A percentile compares a stretch with the other conserved stretches of the same genome.
Conservation (phyloP, 1,140 invertebrate genomes). For the Bombus breviceps region DNA sequence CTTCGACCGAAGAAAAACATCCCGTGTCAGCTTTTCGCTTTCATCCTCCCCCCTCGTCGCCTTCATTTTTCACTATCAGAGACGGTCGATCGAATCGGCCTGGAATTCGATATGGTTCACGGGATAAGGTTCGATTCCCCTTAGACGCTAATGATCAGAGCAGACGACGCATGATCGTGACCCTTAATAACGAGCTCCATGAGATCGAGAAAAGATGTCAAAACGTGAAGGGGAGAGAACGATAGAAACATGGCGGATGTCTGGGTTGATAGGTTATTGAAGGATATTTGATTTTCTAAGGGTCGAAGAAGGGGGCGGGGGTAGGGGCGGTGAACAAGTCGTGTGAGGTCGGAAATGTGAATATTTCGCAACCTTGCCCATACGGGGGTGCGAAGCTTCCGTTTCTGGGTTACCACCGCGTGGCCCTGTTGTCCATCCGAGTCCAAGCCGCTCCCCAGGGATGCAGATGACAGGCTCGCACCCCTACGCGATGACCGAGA, state of each 20-base stretch:
- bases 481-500: conserved; percentile 80
- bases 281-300: not conserved
- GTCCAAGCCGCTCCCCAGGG: conserved; percentile 76
- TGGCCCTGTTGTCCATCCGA: conserved; percentile 80
- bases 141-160: conserved; percentile 46
- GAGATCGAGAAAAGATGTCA: conserved; percentile 23
- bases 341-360: conserved; percentile 74
- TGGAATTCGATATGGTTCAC: not conserved
- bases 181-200: conserved; percentile 22
- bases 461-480: conserved; percentile 76
- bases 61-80: not conserved
- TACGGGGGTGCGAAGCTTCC: conserved; percentile 88
- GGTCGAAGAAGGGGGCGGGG: not conserved
- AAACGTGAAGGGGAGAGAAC: not conserved
- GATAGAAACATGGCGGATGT: not conserved
- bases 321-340: conserved; percentile 43
- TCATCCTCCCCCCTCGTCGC: not conserved
- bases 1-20: not conserved
- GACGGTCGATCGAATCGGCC: conserved; percentile 5
- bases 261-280: not conserved
- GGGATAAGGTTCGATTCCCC: conserved; percentile 30
- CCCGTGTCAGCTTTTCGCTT: conserved; percentile 20
- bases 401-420: conserved; percentile 83
- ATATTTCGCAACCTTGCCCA: conserved; percentile 87
- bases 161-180: conserved; percentile 47